phyloP scores from a whole-genome alignment of 2,797 vertebrate genomes.

The Periparus ater region DNA sequence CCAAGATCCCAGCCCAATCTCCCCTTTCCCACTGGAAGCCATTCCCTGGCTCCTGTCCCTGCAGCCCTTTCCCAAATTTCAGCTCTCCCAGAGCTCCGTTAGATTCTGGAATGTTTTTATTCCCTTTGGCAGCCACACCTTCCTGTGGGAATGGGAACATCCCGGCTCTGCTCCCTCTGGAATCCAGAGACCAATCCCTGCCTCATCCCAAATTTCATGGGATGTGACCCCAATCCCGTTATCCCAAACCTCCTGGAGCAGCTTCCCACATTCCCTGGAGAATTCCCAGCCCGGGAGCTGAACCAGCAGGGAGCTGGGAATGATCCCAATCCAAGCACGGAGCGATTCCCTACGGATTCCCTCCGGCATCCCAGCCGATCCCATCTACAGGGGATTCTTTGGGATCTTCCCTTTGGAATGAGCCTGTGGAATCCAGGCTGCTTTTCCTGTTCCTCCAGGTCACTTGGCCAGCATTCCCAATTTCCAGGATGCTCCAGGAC shows the following conservation, averaged over 20 bases:
- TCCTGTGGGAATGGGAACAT: neutral
- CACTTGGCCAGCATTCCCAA: fast-evolving
- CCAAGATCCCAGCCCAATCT: neutral
- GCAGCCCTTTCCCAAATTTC: neutral
- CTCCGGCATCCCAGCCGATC: fast-evolving
- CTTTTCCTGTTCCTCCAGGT: neutral
- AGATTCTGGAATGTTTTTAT: neutral
- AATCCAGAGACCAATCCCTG: neutral
- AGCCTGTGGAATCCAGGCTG: neutral
- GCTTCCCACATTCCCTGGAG: neutral
- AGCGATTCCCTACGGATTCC: neutral
- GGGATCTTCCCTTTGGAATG: neutral
- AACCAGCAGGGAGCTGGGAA: neutral
- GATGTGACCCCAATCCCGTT: neutral
- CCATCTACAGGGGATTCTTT: neutral
- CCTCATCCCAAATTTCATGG: neutral
- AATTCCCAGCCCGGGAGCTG: neutral
- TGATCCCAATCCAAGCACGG: neutral
- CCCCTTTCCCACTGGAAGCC: neutral
- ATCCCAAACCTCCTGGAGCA: neutral
- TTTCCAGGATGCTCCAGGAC: no score
- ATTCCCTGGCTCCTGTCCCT: neutral
- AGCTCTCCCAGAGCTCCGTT: neutral
- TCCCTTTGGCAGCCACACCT: neutral
- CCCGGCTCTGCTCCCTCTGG: neutral